phyloP scores from a whole-genome alignment of 2,797 vertebrate genomes.

The Hafferia zeledoni region DNA sequence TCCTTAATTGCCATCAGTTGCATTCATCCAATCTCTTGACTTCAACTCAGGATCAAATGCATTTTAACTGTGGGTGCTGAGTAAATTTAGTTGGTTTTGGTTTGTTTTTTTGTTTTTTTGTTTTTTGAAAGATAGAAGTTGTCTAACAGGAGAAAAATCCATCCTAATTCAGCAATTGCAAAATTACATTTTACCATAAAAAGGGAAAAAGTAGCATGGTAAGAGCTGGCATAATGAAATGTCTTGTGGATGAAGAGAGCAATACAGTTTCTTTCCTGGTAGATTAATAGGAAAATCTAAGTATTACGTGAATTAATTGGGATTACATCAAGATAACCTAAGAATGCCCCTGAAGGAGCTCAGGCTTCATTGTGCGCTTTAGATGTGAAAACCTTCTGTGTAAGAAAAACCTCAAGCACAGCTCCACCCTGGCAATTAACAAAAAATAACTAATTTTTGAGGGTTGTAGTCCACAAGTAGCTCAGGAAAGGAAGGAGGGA shows the following conservation, averaged over 20 bases:
- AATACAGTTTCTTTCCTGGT: not conserved
- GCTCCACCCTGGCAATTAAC: not conserved
- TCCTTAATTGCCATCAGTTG: not conserved
- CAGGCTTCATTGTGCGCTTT: not conserved
- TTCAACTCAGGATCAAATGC: not conserved
- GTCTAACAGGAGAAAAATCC: not conserved
- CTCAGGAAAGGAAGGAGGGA: not conserved
- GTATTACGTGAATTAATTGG: not conserved
- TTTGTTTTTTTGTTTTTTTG: not conserved
- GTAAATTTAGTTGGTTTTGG: not conserved
- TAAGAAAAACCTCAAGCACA: not conserved
- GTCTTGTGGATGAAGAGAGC: not conserved
- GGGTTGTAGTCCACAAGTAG: constrained; percentile 11
- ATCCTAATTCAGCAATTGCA: not conserved
- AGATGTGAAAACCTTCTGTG: not conserved
- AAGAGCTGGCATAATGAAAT: not conserved
- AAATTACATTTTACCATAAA: not conserved
- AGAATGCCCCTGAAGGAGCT: not conserved
- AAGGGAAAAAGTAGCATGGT: not conserved
- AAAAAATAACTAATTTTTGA: constrained; percentile 18
- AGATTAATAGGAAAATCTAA: not conserved
- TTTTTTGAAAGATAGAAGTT: not conserved
- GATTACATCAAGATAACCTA: not conserved
- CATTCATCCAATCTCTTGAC: not conserved
- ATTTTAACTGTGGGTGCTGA: not conserved